A percentile compares a stretch with the other conserved stretches of the same genome.
phyloP scores from a whole-genome alignment of 2,888 invertebrate species.

The Drosophila picticornis region DNA sequence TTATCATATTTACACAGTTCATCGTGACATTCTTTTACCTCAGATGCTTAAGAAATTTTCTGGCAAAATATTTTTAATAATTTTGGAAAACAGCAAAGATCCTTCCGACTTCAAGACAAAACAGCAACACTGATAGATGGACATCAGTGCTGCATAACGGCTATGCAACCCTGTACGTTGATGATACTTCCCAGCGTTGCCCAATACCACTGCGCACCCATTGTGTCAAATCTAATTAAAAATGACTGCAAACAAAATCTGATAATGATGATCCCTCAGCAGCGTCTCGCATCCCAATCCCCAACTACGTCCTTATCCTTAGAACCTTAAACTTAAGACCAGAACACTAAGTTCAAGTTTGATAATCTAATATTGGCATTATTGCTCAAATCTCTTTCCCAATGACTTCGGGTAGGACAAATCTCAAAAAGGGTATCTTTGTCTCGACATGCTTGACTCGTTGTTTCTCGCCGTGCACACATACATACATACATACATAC shows the following conservation, averaged over 20 bases:
- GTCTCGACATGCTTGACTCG: neutral
- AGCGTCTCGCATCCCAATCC: neutral
- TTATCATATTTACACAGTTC: neutral
- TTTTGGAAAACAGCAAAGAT: neutral
- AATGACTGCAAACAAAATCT: neutral
- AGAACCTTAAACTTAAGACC: neutral
- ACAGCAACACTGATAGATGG: neutral
- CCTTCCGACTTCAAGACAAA: neutral
- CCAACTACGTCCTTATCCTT: neutral
- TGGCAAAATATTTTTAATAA: neutral
- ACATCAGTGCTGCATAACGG: slow-evolving; percentile 17
- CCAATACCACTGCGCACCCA: neutral
- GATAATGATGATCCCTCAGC: neutral
- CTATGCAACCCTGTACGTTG: neutral
- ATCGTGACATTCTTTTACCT: neutral
- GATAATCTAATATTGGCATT: neutral
- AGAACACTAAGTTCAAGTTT: neutral
- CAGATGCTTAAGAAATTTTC: neutral
- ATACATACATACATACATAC: too few species aligned
- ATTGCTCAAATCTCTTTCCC: neutral
- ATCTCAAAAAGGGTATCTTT: neutral
- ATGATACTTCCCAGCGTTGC: neutral
- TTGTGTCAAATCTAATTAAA: neutral
- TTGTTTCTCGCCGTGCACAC: too few species aligned
- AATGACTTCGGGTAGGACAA: neutral